These are phyloP conservation scores for Rhinoderma darwinii DNA, from an alignment of 2,113 vertebrate species.

Conservation along the genomic window DNA sequence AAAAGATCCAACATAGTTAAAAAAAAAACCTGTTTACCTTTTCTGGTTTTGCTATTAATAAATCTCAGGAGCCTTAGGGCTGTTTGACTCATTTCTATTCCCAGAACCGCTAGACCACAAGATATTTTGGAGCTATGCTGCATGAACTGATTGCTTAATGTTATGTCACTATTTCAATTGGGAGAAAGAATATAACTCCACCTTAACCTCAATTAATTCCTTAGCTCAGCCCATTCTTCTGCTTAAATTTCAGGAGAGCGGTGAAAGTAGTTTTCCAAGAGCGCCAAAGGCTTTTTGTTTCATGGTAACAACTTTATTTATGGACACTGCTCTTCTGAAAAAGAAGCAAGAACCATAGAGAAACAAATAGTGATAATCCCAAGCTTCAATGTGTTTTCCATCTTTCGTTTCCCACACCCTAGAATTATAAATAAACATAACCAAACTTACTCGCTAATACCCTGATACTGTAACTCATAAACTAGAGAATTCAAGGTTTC, in stretches of 20 bases:
- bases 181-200: background rate
- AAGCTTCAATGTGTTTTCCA: background rate
- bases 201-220: background rate
- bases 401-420: background rate
- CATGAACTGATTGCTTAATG: background rate
- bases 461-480: background rate
- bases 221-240: background rate
- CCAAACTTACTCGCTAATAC: background rate
- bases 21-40: too few species aligned
- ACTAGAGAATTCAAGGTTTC: background rate
- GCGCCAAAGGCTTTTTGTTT: background rate
- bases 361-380: background rate
- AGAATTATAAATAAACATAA: background rate
- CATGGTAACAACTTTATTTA: background rate
- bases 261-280: background rate
- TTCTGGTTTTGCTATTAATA: background rate
- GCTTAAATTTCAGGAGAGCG: background rate
- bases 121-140: background rate
- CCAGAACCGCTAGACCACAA: background rate
- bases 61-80: background rate
- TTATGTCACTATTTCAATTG: background rate
- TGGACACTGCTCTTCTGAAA: background rate
- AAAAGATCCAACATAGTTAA: background rate
- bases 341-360: background rate
- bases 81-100: background rate